A percentile compares a stretch with the other conserved stretches of the same genome.
phyloP scores from a whole-genome alignment of 2,113 vertebrate species.

The Butorides virescens region DNA sequence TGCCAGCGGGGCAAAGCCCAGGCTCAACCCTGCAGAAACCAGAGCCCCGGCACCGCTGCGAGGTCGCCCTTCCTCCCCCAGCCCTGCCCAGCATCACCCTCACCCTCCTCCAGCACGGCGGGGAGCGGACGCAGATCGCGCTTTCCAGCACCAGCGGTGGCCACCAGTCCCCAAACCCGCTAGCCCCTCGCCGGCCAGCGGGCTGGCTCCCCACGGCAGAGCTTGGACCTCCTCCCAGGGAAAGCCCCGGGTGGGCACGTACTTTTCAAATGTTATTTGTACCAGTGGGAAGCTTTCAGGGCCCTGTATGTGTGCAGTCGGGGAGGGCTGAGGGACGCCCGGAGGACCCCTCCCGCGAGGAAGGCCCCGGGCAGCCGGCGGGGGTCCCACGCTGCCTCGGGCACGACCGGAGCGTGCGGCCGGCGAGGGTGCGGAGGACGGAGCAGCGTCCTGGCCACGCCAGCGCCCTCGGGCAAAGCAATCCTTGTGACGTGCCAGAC shows the following conservation, averaged over 20 bases:
- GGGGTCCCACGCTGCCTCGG: neutral
- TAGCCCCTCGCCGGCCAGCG: neutral
- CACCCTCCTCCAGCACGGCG: too few relatives aligned
- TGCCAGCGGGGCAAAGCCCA: neutral
- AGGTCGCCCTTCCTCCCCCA: accelerated
- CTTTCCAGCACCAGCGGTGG: neutral
- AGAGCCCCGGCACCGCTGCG: accelerated
- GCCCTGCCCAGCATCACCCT: neutral
- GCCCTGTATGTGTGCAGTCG: neutral
- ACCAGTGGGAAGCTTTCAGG: neutral
- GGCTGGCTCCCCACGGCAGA: neutral
- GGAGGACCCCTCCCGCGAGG: accelerated
- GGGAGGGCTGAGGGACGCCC: neutral
- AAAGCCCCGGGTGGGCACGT: too few relatives aligned
- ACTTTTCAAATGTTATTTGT: neutral
- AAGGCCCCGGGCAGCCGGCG: accelerated
- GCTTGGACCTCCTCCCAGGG: accelerated
- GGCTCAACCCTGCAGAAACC: neutral
- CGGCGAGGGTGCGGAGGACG: neutral
- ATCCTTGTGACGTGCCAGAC: neutral
- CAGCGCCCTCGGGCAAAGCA: neutral
- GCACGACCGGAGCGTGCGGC: neutral
- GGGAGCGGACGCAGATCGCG: accelerated
- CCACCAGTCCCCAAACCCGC: neutral
- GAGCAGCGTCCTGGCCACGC: neutral